Evolutionary conservation across 2,797 vertebrate species (phyloP).

Genomic region (Varecia variegata): DNA sequence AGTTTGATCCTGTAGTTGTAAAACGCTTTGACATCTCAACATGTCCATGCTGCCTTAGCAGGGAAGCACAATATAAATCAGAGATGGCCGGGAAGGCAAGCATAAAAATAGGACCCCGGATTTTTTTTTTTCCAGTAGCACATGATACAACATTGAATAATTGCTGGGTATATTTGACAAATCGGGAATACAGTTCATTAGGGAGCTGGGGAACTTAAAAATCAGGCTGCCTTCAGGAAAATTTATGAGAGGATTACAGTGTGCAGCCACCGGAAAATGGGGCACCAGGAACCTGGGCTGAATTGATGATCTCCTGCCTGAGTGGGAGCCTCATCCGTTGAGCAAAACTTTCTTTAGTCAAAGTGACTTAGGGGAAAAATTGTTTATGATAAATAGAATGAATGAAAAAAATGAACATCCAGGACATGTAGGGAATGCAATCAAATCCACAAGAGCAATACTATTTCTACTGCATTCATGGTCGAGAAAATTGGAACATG

Average conservation of each 20-base stretch:
- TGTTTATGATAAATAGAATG: background rate
- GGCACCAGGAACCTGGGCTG: background rate
- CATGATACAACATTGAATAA: slow-evolving; percentile 27
- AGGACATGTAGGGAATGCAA: background rate
- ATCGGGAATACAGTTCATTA: slow-evolving; percentile 24
- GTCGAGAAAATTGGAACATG: no score
- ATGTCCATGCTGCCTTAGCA: background rate
- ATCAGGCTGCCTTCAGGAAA: slow-evolving; percentile 53
- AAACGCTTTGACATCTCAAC: background rate
- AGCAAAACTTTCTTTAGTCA: slow-evolving; percentile 36
- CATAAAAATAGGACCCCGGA: background rate
- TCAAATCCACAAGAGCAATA: background rate
- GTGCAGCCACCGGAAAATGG: slow-evolving; percentile 42
- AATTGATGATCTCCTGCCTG: background rate
- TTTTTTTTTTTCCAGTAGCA: background rate
- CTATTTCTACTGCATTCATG: no score
- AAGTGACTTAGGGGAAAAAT: background rate
- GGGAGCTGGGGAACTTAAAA: slow-evolving; percentile 49
- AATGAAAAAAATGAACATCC: background rate
- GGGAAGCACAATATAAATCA: background rate
- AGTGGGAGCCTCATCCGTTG: background rate
- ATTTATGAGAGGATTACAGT: slow-evolving; percentile 48
- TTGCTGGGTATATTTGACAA: background rate
- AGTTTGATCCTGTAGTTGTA: background rate
- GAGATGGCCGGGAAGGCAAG: background rate